Evolutionary conservation across 2,797 vertebrate species (phyloP).

Genomic region (Anguilla megastoma): DNA sequence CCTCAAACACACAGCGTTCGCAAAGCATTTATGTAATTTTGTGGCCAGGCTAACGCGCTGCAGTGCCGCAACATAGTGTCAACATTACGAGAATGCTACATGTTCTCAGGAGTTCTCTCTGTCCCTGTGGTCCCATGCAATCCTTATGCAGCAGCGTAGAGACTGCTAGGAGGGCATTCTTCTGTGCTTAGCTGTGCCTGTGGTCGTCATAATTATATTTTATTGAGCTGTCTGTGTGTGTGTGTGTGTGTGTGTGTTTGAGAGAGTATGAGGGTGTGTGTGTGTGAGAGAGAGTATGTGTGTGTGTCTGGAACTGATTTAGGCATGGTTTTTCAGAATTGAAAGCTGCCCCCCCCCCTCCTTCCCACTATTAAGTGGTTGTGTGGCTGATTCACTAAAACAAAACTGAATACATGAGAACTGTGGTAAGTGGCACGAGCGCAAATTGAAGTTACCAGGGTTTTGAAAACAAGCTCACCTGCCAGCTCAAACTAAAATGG

Average conservation of each 20-base stretch:
- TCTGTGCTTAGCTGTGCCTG: background rate
- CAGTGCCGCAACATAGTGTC: background rate
- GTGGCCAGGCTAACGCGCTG: background rate
- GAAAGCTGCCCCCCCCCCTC: background rate
- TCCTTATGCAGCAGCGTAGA: background rate
- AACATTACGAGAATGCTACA: background rate
- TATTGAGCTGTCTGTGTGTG: background rate
- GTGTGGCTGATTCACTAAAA: background rate
- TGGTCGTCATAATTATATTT: conserved; percentile 9
- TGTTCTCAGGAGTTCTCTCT: background rate
- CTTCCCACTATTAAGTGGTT: background rate
- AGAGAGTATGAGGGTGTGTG: background rate
- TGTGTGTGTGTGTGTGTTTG: background rate
- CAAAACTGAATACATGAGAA: background rate
- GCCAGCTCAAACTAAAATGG: background rate
- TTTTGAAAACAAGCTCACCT: background rate
- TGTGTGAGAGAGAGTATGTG: background rate
- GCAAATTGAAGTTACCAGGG: background rate
- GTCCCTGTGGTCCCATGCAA: background rate
- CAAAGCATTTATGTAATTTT: conserved; percentile 11
- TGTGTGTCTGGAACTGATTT: background rate
- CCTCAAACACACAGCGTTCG: background rate
- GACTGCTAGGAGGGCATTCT: background rate
- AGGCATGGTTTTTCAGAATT: background rate
- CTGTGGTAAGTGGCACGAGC: background rate